These are phyloP conservation scores for Thecophora atra DNA, from an alignment of 2,888 invertebrate species.

Conservation along the genomic window DNA sequence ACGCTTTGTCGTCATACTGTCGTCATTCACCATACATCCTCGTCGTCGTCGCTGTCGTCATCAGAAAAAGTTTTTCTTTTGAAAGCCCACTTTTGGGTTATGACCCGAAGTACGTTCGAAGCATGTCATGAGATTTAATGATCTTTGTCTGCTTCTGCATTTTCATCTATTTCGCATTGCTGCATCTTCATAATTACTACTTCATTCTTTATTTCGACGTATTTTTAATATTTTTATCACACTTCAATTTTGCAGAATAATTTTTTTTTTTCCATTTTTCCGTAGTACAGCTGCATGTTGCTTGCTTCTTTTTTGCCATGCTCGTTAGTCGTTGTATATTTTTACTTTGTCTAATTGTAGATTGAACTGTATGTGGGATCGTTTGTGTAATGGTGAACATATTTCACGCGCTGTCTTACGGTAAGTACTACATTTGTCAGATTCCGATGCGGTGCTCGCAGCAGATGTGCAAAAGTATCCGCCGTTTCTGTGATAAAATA, in stretches of 20 bases:
- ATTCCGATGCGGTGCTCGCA: not conserved
- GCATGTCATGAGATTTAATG: not conserved
- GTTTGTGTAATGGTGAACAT: conserved; percentile 65
- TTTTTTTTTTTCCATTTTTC: not conserved
- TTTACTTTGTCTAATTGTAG: conserved; percentile 70
- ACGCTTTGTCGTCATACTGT: not conserved
- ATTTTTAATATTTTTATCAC: conserved; percentile 34
- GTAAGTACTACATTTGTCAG: conserved; percentile 64
- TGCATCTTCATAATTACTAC: not conserved
- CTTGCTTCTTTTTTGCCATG: conserved; percentile 37
- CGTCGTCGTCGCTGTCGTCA: conserved; percentile 40
- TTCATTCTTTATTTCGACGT: conserved; percentile 1
- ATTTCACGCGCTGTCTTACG: conserved; percentile 69
- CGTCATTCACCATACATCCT: conserved; percentile 35
- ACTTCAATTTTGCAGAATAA: conserved; percentile 37
- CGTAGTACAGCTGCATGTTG: not conserved
- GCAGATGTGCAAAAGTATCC: not conserved
- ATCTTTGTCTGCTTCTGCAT: not conserved
- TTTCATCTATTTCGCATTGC: not conserved
- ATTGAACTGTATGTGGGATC: conserved; percentile 74
- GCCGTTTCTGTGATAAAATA: not conserved
- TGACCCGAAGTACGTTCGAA: conserved; percentile 63
- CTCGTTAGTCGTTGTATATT: conserved; percentile 42
- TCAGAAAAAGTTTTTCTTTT: conserved; percentile 55
- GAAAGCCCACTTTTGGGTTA: conserved; percentile 64